Percentiles rank a stretch among this genome's conserved stretches.
These are phyloP conservation scores for Sebastes vulpes DNA, from an alignment of 2,797 vertebrate species.

Conservation along the genomic window DNA sequence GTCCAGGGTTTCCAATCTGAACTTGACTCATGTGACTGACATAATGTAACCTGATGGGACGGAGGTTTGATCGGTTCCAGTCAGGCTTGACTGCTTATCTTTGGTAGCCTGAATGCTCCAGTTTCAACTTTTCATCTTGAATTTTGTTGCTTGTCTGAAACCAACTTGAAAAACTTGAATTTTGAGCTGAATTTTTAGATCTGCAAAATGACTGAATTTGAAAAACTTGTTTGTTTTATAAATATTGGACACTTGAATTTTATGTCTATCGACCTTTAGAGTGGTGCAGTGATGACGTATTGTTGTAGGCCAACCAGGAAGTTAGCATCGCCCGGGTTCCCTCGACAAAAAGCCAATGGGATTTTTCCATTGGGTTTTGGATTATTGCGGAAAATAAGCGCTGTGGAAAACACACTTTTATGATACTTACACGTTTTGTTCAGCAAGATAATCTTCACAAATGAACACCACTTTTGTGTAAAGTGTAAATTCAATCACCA, in stretches of 20 bases:
- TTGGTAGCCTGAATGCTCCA: background rate
- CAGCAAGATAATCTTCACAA: too few species aligned
- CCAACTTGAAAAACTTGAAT: background rate
- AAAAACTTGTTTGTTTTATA: background rate
- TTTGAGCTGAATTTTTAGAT: background rate
- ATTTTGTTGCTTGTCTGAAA: background rate
- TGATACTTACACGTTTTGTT: too few species aligned
- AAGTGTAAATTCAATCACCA: too few species aligned
- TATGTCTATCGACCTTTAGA: background rate
- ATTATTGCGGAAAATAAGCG: too few species aligned
- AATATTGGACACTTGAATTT: background rate
- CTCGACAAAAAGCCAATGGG: too few species aligned
- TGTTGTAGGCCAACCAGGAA: too few species aligned
- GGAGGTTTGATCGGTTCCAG: background rate
- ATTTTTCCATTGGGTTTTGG: too few species aligned
- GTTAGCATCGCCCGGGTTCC: too few species aligned
- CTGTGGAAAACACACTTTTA: too few species aligned
- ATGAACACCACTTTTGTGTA: accelerated
- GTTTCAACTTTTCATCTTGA: background rate
- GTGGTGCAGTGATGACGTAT: too few species aligned
- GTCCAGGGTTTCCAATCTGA: background rate
- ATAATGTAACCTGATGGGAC: background rate
- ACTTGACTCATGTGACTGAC: background rate
- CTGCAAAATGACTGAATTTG: background rate
- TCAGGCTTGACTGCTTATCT: background rate